Evolutionary conservation across 2,888 invertebrate species (phyloP), one percentile per base, ranked within the genome.

Genomic region (Eupithecia dodoneata): DNA sequence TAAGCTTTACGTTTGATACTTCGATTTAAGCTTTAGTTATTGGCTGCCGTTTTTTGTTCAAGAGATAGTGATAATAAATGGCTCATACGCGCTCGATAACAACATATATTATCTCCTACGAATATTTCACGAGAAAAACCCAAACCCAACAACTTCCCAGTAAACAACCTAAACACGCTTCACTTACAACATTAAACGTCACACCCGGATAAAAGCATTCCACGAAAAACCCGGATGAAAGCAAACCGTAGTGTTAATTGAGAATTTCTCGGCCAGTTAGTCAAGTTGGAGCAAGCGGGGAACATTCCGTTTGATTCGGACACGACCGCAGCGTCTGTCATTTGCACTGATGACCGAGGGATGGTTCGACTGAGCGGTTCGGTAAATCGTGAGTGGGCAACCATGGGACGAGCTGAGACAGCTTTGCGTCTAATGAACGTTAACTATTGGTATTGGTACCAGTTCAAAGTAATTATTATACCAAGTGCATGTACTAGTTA

Each of bases 1-100:
- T 81, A 81, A 81, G 80, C 81, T 80, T 82, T 74, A 76, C 78
- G 74, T 80, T 78, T 79, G 77, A 80, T 78, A 76, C 76, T 65
- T 72, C 74, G 76, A 77, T 80, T 79, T 72, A 72, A 75, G 71
- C 72, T 72, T 73, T 69, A 72, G 55, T 55, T 73, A 72, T 76
- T 67, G 75, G 44, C 63, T 18, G 49, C 18, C 49, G 70, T 70
- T 70, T 45, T 66, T 66, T 66, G 69, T 69, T 69, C 18, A 45
- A 69, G 69, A 15, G 10, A 45, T 67, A 67, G 42, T 45, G 44
- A 42, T 44, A 69, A 44, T 69, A 69, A 69, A 69, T 69, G 69
- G 42, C 15, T 42, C 42, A 66, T 66, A 42, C 42, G 15, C 15
- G 42, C 42, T 6, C 42, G 42, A 66, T 15, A 13, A 4, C 15